phyloP scores from a whole-genome alignment of 2,797 vertebrate genomes.

The Melanogrammus aeglefinus region DNA sequence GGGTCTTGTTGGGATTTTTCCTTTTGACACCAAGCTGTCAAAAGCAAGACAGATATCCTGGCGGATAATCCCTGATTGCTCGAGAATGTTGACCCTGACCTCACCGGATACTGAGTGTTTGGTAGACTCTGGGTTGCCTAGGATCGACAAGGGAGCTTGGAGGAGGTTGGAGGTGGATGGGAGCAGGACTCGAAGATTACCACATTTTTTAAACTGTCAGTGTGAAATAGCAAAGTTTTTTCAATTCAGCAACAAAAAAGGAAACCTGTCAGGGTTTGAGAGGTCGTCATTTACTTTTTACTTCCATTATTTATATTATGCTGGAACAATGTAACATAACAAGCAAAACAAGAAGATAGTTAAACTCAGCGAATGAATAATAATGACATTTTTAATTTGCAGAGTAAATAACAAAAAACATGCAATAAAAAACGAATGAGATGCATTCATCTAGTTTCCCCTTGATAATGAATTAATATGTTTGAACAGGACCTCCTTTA shows the following conservation, averaged over 20 bases:
- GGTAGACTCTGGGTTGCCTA: not conserved
- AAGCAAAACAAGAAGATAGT: not conserved
- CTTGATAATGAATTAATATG: not conserved
- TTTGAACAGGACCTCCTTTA: not conserved
- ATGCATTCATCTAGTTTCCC: not conserved
- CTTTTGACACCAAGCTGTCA: constrained; percentile 1
- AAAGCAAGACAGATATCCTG: not conserved
- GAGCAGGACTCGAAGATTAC: not conserved
- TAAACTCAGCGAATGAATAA: not conserved
- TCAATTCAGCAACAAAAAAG: not conserved
- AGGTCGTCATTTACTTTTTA: not conserved
- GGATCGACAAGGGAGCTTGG: not conserved
- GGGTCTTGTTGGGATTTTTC: not conserved
- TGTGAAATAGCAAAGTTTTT: not conserved
- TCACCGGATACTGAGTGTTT: not conserved
- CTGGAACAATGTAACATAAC: not conserved
- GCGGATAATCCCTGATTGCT: not conserved
- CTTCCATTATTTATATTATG: not conserved
- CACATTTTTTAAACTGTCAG: not conserved
- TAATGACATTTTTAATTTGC: not conserved
- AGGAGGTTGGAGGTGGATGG: not conserved
- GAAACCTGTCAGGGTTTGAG: not conserved
- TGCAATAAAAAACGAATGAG: not conserved
- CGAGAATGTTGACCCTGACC: not conserved
- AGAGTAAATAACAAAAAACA: not conserved